These are phyloP conservation scores for Itoplectis maculator DNA, from an alignment of 2,888 invertebrate genomes.

Conservation along the genomic window DNA sequence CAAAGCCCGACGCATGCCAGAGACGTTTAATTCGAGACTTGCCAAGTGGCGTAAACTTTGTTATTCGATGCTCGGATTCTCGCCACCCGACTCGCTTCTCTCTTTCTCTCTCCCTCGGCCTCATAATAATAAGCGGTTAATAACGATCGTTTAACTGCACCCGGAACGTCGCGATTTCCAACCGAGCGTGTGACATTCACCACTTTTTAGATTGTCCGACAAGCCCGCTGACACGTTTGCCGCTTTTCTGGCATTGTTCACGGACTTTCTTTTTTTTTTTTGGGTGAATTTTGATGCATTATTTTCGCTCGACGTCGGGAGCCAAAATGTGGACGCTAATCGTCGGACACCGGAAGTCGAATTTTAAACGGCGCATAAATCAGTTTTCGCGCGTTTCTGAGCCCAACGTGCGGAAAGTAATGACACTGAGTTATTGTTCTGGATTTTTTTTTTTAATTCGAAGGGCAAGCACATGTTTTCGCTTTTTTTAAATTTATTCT, in stretches of 20 bases:
- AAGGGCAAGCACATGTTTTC: not conserved
- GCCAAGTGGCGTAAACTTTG: conserved; percentile 62
- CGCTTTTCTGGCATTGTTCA: not conserved
- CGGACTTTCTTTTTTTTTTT: not conserved
- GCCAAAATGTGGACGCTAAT: not conserved
- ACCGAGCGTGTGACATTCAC: conserved; percentile 7
- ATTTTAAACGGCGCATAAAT: not conserved
- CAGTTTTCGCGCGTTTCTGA: not conserved
- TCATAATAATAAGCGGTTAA: conserved; percentile 45
- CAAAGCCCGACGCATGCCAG: conserved; percentile 62
- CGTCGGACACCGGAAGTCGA: not conserved
- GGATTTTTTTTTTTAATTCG: not conserved
- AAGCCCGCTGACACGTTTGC: conserved; percentile 42
- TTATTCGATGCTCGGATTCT: conserved; percentile 41
- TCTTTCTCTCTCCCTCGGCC: no score
- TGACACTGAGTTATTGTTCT: not conserved
- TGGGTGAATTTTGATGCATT: no score
- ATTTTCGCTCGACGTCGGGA: not conserved
- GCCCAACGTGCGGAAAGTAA: no score
- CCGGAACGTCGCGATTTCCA: conserved; percentile 5
- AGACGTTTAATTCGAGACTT: conserved; percentile 55
- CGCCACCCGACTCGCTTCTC: no score
- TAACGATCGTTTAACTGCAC: conserved; percentile 40
- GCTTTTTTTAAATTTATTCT: not conserved
- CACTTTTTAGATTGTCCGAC: conserved; percentile 18